phyloP scores from a whole-genome alignment of 2,113 vertebrate species.

The Thunnus thynnus region DNA sequence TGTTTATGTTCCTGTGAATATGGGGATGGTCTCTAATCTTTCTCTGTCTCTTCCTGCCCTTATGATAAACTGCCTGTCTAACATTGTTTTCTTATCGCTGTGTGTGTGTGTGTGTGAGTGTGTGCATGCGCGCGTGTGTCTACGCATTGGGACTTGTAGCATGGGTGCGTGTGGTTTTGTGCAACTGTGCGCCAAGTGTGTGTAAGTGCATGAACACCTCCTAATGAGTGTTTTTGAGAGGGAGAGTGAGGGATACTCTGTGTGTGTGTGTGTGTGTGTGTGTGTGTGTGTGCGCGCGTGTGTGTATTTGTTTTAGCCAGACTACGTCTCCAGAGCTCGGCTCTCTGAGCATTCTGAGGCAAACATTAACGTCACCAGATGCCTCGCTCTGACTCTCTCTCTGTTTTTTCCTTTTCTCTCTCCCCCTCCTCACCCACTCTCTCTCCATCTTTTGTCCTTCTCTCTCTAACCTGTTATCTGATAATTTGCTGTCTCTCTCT shows the following conservation, averaged over 20 bases:
- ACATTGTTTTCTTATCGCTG: conserved; percentile 78
- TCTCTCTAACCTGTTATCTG: conserved; percentile 63
- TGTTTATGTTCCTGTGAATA: conserved; percentile 64
- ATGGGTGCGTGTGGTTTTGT: conserved; percentile 16
- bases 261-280: conserved; percentile 18
- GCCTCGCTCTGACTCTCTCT: conserved; percentile 47
- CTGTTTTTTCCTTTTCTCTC: not conserved
- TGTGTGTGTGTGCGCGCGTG: not conserved
- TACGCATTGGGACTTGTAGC: not conserved
- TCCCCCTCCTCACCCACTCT: conserved; percentile 8
- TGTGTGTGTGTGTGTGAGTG: conserved; percentile 24
- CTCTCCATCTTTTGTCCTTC: conserved; percentile 65
- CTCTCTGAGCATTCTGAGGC: conserved; percentile 57
- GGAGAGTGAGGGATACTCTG: not conserved
- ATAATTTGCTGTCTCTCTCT: conserved; percentile 48
- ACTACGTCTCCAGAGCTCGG: conserved; percentile 55
- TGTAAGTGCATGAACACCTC: conserved; percentile 35
- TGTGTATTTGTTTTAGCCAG: conserved; percentile 55
- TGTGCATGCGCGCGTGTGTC: not conserved
- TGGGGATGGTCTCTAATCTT: conserved; percentile 72
- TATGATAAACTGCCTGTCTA: conserved; percentile 82
- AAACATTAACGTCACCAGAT: conserved; percentile 71
- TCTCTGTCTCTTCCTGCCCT: conserved; percentile 79
- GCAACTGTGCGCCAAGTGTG: conserved; percentile 32
- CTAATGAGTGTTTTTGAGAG: conserved; percentile 51